phyloP scores from a whole-genome alignment of 2,113 vertebrate genomes.

The Rhinogobius similis region DNA sequence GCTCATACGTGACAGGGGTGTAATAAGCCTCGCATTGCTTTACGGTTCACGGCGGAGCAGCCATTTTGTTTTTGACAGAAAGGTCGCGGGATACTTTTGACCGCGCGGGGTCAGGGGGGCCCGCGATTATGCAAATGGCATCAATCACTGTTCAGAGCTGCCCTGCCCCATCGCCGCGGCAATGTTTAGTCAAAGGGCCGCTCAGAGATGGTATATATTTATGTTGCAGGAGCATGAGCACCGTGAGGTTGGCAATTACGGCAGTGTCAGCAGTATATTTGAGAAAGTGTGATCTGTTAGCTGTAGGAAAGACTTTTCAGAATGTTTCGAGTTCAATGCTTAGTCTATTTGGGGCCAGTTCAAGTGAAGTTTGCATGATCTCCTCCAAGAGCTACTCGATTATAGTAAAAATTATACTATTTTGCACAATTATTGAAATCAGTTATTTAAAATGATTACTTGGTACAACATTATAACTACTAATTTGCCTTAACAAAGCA shows the following conservation, averaged over 20 bases:
- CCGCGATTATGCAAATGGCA: conserved; percentile 55
- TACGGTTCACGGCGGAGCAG: conserved; percentile 17
- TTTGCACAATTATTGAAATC: neutral
- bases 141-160: conserved; percentile 38
- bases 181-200: neutral
- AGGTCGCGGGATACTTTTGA: conserved; percentile 41
- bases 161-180: neutral
- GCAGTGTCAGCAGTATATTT: neutral
- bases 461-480: too few relatives aligned
- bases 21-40: conserved; percentile 27
- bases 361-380: neutral
- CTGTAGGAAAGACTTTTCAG: neutral
- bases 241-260: neutral
- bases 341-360: too few relatives aligned
- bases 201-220: neutral
- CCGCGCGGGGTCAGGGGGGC: conserved; percentile 19
- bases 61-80: conserved; percentile 43
- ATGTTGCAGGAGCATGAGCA: neutral
- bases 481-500: too few relatives aligned
- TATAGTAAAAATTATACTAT: neutral
- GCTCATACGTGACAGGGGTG: conserved; percentile 47
- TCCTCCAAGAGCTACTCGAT: neutral
- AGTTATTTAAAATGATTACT: too few relatives aligned
- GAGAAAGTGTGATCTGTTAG: neutral
- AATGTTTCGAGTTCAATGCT: too few relatives aligned